phyloP scores from a whole-genome alignment of 2,888 invertebrate species.

The Agonopterix heracliana region DNA sequence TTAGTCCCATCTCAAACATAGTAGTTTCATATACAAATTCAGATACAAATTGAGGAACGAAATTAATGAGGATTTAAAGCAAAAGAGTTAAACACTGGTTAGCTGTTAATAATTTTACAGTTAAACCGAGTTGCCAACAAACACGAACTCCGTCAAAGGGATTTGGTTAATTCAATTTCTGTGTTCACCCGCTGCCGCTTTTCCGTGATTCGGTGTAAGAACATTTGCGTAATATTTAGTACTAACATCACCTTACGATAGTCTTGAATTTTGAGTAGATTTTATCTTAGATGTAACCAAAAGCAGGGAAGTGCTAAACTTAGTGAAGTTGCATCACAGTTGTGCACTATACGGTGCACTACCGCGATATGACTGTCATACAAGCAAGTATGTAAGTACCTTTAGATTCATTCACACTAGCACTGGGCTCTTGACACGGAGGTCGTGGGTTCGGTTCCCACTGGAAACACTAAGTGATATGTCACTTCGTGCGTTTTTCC shows the following conservation, averaged over 20 bases:
- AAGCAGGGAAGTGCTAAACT: not conserved
- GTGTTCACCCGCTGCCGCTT: conserved; percentile 47
- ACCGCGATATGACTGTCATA: too few species aligned
- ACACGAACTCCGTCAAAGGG: conserved; percentile 59
- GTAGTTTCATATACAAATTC: too few species aligned
- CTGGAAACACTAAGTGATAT: too few species aligned
- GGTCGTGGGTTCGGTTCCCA: too few species aligned
- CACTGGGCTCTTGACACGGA: too few species aligned
- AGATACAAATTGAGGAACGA: too few species aligned
- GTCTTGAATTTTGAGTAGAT: conserved; percentile 26
- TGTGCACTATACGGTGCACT: too few species aligned
- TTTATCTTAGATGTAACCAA: conserved; percentile 1
- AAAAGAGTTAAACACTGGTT: conserved; percentile 30
- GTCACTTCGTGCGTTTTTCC: too few species aligned
- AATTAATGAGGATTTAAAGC: conserved; percentile 6
- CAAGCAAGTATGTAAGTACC: too few species aligned
- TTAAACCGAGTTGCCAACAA: conserved; percentile 46
- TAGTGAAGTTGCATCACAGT: too few species aligned
- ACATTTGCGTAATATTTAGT: conserved; percentile 58
- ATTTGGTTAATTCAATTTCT: conserved; percentile 60
- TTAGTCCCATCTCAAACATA: too few species aligned
- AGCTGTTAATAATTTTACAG: conserved; percentile 49
- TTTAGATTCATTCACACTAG: too few species aligned
- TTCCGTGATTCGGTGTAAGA: conserved; percentile 44
- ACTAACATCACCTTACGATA: conserved; percentile 48